Conservation (phyloP, 2,797 vertebrate genomes). For the Gila robusta region DNA sequence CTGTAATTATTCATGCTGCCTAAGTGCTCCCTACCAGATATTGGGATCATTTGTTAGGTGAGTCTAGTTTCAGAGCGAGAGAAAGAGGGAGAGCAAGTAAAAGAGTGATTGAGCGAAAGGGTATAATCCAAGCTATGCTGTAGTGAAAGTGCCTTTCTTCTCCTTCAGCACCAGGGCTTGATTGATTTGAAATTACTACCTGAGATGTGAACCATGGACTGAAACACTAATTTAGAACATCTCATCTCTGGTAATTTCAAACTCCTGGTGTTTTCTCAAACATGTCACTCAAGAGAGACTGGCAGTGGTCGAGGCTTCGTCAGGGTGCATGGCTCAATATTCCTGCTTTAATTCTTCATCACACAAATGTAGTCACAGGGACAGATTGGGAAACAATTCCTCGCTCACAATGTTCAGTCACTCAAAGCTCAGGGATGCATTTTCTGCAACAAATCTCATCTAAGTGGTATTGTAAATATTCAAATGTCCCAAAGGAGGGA, state of each 20-base stretch:
- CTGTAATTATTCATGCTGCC: constrained; percentile 75
- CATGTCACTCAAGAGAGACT: constrained; percentile 36
- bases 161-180: constrained; percentile 26
- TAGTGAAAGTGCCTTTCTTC: constrained; percentile 32
- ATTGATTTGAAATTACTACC: constrained; percentile 59
- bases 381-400: constrained; percentile 24
- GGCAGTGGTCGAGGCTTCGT: neutral
- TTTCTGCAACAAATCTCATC: neutral
- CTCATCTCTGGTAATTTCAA: constrained; percentile 53
- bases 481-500: neutral
- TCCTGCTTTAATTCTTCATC: constrained; percentile 37
- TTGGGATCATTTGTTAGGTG: constrained; percentile 60
- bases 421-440: neutral
- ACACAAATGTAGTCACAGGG: neutral
- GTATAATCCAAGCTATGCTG: constrained; percentile 33
- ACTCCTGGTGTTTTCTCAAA: constrained; percentile 51
- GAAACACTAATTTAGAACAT: constrained; percentile 57
- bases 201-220: constrained; percentile 57
- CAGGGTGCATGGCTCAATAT: neutral
- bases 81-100: constrained; percentile 30
- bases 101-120: constrained; percentile 38
- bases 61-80: constrained; percentile 58
- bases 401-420: constrained; percentile 23
- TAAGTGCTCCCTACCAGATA: constrained; percentile 71
- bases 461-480: neutral